Conservation (phyloP, 2,888 invertebrate species). For the Synergus gifuensis region DNA sequence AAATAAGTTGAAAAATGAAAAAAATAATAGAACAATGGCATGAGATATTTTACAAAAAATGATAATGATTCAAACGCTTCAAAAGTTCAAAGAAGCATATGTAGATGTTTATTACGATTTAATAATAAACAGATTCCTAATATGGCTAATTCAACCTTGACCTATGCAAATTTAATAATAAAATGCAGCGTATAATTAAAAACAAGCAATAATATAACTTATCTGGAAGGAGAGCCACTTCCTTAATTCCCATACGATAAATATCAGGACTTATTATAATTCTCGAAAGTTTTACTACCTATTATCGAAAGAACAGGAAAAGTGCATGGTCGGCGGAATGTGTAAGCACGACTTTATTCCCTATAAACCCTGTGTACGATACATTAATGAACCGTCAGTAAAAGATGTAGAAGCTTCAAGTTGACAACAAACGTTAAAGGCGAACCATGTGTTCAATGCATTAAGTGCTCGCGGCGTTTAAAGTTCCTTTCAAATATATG, state of each 20-base stretch:
- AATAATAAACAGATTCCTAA: not conserved
- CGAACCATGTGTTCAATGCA: constrained; percentile 63
- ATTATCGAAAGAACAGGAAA: not conserved
- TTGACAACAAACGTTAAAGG: constrained; percentile 52
- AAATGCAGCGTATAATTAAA: not conserved
- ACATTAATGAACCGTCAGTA: constrained; percentile 56
- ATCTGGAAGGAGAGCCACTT: not conserved
- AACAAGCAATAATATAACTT: not conserved
- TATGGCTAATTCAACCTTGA: not conserved
- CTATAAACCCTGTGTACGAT: constrained; percentile 50
- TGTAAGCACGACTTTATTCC: constrained; percentile 3
- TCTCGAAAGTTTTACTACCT: not conserved
- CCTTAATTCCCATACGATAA: not conserved
- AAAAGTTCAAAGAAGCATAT: not conserved
- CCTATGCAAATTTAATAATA: not conserved
- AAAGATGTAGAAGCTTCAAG: constrained; percentile 48
- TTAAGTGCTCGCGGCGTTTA: constrained; percentile 59
- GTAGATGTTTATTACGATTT: not conserved
- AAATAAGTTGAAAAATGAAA: no score
- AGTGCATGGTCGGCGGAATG: not conserved
- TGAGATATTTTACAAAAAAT: no score
- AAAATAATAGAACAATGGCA: no score
- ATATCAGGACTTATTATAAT: constrained; percentile 4
- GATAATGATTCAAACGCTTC: not conserved
- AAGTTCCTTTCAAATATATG: constrained; percentile 58